These are phyloP conservation scores for Rhinopithecus roxellana DNA, from an alignment of 2,113 vertebrate species.

Conservation along the genomic window DNA sequence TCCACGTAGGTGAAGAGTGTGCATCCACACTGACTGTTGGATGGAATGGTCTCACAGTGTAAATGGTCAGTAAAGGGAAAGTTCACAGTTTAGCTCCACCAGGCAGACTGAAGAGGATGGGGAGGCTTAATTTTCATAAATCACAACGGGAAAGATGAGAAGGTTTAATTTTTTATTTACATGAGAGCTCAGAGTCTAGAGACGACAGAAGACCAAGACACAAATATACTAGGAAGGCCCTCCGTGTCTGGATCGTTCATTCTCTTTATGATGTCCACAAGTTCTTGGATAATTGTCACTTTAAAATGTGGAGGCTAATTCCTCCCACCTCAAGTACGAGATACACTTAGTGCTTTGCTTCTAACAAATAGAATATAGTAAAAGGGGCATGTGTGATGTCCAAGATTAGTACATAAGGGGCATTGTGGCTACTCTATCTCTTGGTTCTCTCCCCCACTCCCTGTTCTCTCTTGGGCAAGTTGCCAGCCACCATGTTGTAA, in stretches of 20 bases:
- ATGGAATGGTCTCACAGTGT: background rate
- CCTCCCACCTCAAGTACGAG: no score
- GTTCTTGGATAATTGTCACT: no score
- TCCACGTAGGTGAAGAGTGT: accelerated
- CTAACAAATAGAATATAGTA: background rate
- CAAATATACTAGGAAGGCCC: background rate
- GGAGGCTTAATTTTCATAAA: background rate
- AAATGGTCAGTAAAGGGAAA: background rate
- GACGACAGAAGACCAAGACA: accelerated
- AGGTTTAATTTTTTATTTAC: background rate
- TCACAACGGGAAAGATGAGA: background rate
- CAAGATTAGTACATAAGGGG: background rate
- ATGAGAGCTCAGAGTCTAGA: background rate
- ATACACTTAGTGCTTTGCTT: accelerated
- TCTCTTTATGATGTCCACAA: accelerated
- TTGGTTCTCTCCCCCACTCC: background rate
- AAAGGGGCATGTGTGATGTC: no score
- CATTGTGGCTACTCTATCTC: no score
- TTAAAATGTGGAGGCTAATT: background rate
- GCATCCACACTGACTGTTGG: no score
- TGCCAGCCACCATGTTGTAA: background rate
- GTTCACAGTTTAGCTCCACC: background rate
- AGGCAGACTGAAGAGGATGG: background rate
- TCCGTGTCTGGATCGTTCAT: accelerated
- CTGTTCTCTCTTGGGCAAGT: background rate